Evolutionary conservation across 2,113 vertebrate species (phyloP).

Genomic region (Scartelaos histophorus): DNA sequence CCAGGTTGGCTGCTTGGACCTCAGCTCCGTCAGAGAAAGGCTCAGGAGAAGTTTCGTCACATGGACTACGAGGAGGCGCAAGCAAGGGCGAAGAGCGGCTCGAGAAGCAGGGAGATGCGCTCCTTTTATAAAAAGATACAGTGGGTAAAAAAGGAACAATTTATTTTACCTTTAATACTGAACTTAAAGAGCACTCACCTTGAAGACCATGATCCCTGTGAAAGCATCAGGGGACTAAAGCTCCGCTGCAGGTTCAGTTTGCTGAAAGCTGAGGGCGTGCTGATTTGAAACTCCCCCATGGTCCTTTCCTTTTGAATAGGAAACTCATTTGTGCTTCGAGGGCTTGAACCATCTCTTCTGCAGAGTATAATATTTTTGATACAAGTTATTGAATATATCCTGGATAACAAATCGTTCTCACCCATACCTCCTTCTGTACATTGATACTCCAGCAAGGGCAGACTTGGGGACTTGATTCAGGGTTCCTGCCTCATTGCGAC

Average conservation of each 20-base stretch:
- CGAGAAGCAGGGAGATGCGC: conserved; percentile 85
- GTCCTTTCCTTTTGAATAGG: conserved; percentile 79
- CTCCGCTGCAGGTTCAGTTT: conserved; percentile 86
- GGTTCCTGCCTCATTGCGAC: conserved; percentile 55
- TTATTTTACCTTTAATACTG: background rate
- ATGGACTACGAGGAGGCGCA: conserved; percentile 64
- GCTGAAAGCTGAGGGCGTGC: conserved; percentile 95
- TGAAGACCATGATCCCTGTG: conserved; percentile 90
- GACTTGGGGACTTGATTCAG: conserved; percentile 40
- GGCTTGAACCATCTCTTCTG: conserved; percentile 78
- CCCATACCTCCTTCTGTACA: conserved; percentile 74
- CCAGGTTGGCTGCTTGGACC: conserved; percentile 90
- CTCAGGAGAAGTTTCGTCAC: conserved; percentile 67
- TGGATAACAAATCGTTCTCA: background rate
- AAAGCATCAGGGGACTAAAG: conserved; percentile 82
- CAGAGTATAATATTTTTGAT: conserved; percentile 10
- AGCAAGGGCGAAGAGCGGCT: conserved; percentile 87
- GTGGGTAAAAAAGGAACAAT: background rate
- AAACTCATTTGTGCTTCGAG: conserved; percentile 76
- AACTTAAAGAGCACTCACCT: conserved; percentile 73
- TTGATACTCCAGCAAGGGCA: conserved; percentile 70
- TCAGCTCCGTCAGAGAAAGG: conserved; percentile 90
- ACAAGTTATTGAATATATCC: background rate
- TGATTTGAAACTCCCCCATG: conserved; percentile 85
- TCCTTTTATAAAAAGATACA: conserved; percentile 69